Evolutionary conservation across 2,113 vertebrate genomes (phyloP), one percentile per base, ranked within the genome.

Genomic region (Dipodomys spectabilis): DNA sequence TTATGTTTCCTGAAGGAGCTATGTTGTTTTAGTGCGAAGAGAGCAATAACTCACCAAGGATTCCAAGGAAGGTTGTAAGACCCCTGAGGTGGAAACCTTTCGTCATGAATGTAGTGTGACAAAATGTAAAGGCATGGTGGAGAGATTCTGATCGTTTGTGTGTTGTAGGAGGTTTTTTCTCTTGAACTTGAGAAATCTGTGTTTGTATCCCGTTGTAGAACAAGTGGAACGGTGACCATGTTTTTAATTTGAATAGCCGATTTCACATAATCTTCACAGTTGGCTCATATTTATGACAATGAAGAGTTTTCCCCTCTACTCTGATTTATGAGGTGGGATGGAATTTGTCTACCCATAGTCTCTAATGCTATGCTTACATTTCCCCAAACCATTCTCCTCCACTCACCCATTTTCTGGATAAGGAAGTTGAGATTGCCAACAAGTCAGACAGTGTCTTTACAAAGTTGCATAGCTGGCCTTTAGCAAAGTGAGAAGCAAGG

Each of bases 1-100:
- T 96, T 90, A 60, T 80, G 39, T 91, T 96, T 95, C 92, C 68
- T 73, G 27, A 94, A 84, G 68, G 82, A 87, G 91, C 82, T 89
- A 32, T 62, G 45, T 30, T 25, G 20, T 86, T 92, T 80, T 80
- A 82, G 16, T 1, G 0, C 85, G 93, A 93, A 85, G 65, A 71
- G 69, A 73, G 64, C n/a, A 86, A 8, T 15, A 85, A 81, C 79
- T 82, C 71, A 8, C 60, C 25, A 85, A 62, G 45, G 35, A 84
- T 90, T 81, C 60, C 28, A 71, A 57, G 69, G 12, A 57, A 93
- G 72, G 80, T 82, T 62, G 13, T 44, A 80, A 88, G 49, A 88
- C 65, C n/a, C 25, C 30, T 39, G 23, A 30, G 7, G 39, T 57
- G 86, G 67, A 53, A 72, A 1, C 49, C 60, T 28, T 72, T 32